phyloP scores from a whole-genome alignment of 2,113 vertebrate genomes.

The Corythaeola cristata region DNA sequence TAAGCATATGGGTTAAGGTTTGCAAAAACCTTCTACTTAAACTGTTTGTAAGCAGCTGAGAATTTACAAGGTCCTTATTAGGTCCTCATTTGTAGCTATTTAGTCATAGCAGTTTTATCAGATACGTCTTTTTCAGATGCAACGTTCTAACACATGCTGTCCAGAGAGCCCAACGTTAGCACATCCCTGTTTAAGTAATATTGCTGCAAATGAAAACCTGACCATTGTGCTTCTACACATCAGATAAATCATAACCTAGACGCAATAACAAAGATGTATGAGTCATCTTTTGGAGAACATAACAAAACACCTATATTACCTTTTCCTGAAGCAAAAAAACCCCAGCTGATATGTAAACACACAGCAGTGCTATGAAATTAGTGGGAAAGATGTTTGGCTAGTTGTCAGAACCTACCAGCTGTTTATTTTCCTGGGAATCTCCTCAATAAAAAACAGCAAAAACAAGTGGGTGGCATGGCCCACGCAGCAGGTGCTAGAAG shows the following conservation, averaged over 20 bases:
- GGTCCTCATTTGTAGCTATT: neutral
- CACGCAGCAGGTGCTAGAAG: neutral
- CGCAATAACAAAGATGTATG: neutral
- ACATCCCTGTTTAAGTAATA: neutral
- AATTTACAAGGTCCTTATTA: neutral
- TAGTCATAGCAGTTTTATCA: neutral
- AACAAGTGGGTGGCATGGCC: neutral
- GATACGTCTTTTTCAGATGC: neutral
- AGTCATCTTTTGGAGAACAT: neutral
- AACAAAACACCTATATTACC: neutral
- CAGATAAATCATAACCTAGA: neutral
- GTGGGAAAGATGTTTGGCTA: neutral
- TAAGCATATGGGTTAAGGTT: neutral
- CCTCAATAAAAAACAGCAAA: neutral
- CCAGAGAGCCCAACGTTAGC: neutral
- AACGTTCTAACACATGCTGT: neutral
- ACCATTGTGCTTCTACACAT: neutral
- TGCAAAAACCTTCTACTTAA: neutral
- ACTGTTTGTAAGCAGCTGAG: neutral
- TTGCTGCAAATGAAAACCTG: neutral
- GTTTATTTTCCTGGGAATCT: neutral
- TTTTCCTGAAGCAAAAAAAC: neutral
- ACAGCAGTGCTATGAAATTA: neutral
- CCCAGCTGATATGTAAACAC: neutral
- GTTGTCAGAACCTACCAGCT: neutral